Base-by-base conservation (phyloP, 2,797 vertebrate genomes). In the Manis javanica region DNA sequence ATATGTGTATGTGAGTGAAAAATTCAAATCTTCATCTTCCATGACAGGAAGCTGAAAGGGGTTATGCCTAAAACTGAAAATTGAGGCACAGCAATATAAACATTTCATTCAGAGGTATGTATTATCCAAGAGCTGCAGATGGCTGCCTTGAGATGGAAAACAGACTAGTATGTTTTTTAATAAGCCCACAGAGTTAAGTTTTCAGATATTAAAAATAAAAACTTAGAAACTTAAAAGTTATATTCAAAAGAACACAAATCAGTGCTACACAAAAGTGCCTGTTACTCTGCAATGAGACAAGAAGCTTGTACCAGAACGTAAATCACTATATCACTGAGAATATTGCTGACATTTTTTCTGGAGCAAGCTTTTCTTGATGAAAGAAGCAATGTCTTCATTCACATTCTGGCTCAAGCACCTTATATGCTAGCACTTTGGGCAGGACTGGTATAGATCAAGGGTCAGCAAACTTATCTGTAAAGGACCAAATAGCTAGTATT, bases 221-320 rank as follows among this genome's bases (percentile, higher is more conserved):
- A 79, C 15, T 37, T 64, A 93, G 16, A 69, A 57, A 91, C 59
- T 57, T 69, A 84, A 96, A 93, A 81, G 53, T 55, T 69, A 95
- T 26, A 75, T 3, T 57, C 75, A 69, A 74, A 90, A 63, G 46
- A 79, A 53, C 57, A 74, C 11, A 87, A 34, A 42, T 68, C 29
- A 49, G 39, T 81, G 87, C 57, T 90, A 91, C 46, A 84, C 39
- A 81, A 64, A 74, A 78, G 61, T 26, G 7, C 77, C 46, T 91
- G 61, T n/a, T 64, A 66, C 29, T 55, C 34, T 75, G 9, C 74
- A 91, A 11, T 8, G 46, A 88, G 53, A 63, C 49, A 92, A 83
- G 49, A 46, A 71, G 11, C 46, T 66, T 69, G 19, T 9, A 42
- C 37, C 34, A 83, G 37, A 92, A 94, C 4, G 57, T 92, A 90